Evolutionary conservation across 2,888 invertebrate genomes (phyloP).

Genomic region (Diloba caeruleocephala): DNA sequence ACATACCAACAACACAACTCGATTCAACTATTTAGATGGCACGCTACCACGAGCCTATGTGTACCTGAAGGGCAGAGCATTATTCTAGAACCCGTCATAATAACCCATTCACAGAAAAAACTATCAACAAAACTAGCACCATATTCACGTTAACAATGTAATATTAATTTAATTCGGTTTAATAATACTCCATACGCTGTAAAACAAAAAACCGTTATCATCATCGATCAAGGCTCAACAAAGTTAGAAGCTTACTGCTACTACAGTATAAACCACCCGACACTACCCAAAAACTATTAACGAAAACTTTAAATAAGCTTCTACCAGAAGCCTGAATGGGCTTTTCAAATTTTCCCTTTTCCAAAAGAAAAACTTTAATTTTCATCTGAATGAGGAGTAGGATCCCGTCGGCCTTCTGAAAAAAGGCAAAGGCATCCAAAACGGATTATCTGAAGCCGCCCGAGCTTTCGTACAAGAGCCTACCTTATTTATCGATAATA

Average conservation of each 20-base stretch:
- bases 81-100: too few species aligned
- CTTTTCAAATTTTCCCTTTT: conserved; percentile 3
- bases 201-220: too few species aligned
- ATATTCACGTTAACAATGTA: too few species aligned
- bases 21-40: too few species aligned
- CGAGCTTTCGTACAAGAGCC: conserved; percentile 23
- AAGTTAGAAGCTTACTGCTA: background rate
- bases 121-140: too few species aligned
- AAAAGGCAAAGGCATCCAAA: conserved; percentile 1
- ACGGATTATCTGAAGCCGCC: conserved; percentile 42
- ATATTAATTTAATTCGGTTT: too few species aligned
- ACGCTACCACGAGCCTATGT: too few species aligned
- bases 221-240: background rate
- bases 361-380: conserved; percentile 35
- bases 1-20: too few species aligned
- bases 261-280: background rate
- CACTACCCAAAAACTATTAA: background rate
- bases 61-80: too few species aligned
- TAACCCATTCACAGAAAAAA: too few species aligned
- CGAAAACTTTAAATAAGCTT: background rate
- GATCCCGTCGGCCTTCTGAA: conserved; percentile 10
- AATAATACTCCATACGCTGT: too few species aligned
- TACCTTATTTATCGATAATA: conserved; percentile 45
- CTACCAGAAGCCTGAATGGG: conserved; percentile 5
- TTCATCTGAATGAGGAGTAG: conserved; percentile 28